Evolutionary conservation across 2,888 invertebrate species (phyloP).

Genomic region (Piscicola geometra): DNA sequence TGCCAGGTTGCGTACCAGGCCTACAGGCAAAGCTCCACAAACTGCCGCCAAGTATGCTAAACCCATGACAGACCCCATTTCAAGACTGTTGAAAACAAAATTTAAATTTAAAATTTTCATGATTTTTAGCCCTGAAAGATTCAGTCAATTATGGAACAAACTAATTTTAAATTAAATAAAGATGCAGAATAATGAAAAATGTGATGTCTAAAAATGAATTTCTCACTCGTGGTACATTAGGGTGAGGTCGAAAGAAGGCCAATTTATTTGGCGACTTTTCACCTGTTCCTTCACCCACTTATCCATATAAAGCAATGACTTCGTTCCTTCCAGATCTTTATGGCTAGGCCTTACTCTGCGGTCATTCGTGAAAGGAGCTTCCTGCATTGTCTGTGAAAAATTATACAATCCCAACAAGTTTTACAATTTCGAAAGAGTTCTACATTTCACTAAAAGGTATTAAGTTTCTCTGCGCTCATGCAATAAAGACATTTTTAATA

Average conservation of each 20-base stretch:
- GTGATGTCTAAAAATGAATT: neutral
- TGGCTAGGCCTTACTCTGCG: neutral
- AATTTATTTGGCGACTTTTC: neutral
- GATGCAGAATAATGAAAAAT: neutral
- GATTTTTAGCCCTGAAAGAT: neutral
- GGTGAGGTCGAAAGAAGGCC: neutral
- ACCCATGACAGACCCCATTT: neutral
- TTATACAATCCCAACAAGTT: too few relatives aligned
- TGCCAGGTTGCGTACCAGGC: neutral
- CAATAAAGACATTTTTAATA: too few relatives aligned
- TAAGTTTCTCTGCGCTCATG: too few relatives aligned
- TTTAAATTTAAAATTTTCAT: too few relatives aligned
- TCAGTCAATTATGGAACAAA: neutral
- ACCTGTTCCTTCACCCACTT: neutral
- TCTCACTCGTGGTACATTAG: neutral
- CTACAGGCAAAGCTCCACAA: neutral
- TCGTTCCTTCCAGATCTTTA: neutral
- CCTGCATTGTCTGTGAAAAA: neutral
- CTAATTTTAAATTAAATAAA: neutral
- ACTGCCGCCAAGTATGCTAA: neutral
- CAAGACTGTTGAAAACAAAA: too few relatives aligned
- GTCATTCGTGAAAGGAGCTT: neutral
- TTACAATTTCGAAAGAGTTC: too few relatives aligned
- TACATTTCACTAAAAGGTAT: too few relatives aligned
- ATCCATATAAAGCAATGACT: neutral